Base-by-base conservation (phyloP, 2,113 vertebrate species). In the Acrocephalus kingi region DNA sequence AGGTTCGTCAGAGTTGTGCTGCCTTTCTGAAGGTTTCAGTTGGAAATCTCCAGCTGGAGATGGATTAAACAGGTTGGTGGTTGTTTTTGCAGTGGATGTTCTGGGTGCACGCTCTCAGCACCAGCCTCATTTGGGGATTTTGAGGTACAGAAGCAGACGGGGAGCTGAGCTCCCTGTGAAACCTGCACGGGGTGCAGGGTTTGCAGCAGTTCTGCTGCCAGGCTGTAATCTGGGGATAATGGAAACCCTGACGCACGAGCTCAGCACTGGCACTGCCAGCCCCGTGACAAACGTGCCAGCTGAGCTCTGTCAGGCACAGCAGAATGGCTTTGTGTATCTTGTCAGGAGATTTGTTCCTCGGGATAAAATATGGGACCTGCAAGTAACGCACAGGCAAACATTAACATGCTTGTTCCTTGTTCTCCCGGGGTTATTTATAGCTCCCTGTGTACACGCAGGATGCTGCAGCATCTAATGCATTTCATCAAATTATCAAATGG, bases 291-390 rank as follows among this genome's bases (percentile, higher is more conserved):
- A 95, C 87, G 68, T n/a, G 82, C 95, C 91, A 95, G 78, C 96
- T 80, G 95, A 96, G 97, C 96, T 85, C 82, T 48, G 76, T 62
- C 92, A 90, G 94, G 49, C 95, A 62, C 86, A 74, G 84, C 96
- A 93, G 82, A 96, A 84, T 69, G 94, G 94, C 93, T 96, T 87
- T 92, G 95, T 96, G 94, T 92, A 72, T 95, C 97, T 94, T 96
- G 96, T 96, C 97, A 87, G 55, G 92, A 30, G 91, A 74, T 96
- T 96, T 96, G 96, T 96, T 97, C 92, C 92, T 71, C 31, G 24
- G 95, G 96, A 75, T 97, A 41, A 96, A 96, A 96, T 94, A 96
- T 6, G 95, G 88, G 87, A 68, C 94, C 82, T 91, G 90, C 94
- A 72, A 94, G 94, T 33, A 87, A 68, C 96, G 75, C 91, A 49